Evolutionary conservation across 2,888 invertebrate species (phyloP).

Genomic region (Lepidochrysops patricia): DNA sequence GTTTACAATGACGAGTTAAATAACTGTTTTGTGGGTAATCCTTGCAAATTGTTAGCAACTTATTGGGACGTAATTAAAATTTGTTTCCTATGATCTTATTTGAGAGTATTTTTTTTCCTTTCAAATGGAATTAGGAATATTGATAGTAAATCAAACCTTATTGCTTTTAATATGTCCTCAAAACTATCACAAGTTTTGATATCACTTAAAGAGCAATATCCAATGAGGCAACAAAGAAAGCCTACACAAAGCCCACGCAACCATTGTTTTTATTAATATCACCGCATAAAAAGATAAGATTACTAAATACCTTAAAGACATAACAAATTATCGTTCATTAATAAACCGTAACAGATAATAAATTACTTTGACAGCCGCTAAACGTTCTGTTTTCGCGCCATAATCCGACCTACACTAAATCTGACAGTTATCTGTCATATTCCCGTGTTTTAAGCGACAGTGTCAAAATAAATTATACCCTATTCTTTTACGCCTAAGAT

Average conservation of each 20-base stretch:
- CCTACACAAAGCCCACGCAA: background rate
- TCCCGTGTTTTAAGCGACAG: conserved; percentile 16
- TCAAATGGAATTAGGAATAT: too few species aligned
- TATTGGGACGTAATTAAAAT: too few species aligned
- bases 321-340: conserved; percentile 7
- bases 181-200: background rate
- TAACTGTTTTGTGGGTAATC: background rate
- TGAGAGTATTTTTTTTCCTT: too few species aligned
- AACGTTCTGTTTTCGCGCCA: conserved; percentile 16
- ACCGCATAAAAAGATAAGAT: conserved; percentile 3
- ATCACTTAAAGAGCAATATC: background rate
- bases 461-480: background rate
- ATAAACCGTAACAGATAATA: conserved; percentile 7
- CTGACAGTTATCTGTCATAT: conserved; percentile 23
- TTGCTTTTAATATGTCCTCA: too few species aligned
- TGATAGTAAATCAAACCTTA: too few species aligned
- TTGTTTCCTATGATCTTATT: too few species aligned
- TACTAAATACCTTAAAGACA: conserved; percentile 3
- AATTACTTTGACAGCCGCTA: conserved; percentile 11
- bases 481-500: background rate
- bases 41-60: background rate
- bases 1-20: background rate
- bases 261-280: background rate
- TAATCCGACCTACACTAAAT: conserved; percentile 17
- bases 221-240: background rate